Percentiles rank a stretch among this genome's conserved stretches.
These are phyloP conservation scores for Drosophila mayri DNA, from an alignment of 1,140 invertebrate genomes.

Conservation along the genomic window DNA sequence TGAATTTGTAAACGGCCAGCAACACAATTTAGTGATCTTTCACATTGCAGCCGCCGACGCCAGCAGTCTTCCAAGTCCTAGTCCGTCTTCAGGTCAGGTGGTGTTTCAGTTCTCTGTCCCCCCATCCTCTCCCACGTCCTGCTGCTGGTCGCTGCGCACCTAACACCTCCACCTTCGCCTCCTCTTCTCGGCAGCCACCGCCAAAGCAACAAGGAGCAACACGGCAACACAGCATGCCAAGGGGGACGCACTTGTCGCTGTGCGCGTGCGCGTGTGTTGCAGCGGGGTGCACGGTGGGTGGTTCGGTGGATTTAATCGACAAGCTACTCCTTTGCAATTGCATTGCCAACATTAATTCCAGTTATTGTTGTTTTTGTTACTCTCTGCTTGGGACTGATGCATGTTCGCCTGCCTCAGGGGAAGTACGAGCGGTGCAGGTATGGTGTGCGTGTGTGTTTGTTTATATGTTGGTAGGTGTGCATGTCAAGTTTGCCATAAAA, in stretches of 20 bases:
- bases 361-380: constrained; percentile 8
- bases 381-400: constrained; percentile 12
- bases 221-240: constrained; percentile 25
- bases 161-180: constrained; percentile 11
- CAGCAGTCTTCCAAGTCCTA: constrained; percentile 13
- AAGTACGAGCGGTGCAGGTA: constrained; percentile 17
- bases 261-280: constrained; percentile 22
- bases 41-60: constrained; percentile 16
- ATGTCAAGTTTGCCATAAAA: constrained; percentile 4
- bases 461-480: not conserved
- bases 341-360: not conserved
- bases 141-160: constrained; percentile 40
- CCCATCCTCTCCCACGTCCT: not conserved
- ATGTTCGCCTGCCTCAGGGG: constrained; percentile 31
- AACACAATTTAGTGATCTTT: constrained; percentile 6
- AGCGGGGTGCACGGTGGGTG: constrained; percentile 29
- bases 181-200: constrained; percentile 31
- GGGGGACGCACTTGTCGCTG: not conserved
- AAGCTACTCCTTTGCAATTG: constrained; percentile 5
- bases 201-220: constrained; percentile 38
- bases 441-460: not conserved
- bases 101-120: not conserved
- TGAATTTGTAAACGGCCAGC: constrained; percentile 18
- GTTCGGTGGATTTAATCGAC: constrained; percentile 12
- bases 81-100: not conserved